phyloP scores from a whole-genome alignment of 2,888 invertebrate species.

The Chrysolina americana region DNA sequence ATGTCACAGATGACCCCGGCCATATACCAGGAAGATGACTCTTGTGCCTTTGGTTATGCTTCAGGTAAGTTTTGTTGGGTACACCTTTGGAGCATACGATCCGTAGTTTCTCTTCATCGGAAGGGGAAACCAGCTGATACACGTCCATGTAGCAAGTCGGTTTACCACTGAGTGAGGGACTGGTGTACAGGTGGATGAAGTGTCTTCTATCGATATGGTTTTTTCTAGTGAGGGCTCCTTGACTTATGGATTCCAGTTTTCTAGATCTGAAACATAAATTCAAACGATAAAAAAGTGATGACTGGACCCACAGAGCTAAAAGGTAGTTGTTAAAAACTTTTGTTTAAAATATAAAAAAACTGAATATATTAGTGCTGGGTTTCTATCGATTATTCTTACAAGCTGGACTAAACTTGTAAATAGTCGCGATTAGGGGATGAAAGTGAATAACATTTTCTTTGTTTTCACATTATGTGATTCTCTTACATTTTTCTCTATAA shows the following conservation, averaged over 20 bases:
- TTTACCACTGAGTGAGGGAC: constrained; percentile 46
- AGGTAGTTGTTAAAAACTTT: too few species aligned
- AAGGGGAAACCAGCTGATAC: constrained; percentile 52
- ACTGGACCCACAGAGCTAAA: too few species aligned
- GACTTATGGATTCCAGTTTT: not conserved
- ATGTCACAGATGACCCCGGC: constrained; percentile 41
- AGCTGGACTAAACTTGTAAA: too few species aligned
- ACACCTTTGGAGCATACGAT: constrained; percentile 50
- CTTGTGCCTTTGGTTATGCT: constrained; percentile 35
- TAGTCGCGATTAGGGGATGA: too few species aligned
- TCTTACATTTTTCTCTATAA: too few species aligned
- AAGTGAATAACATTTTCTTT: too few species aligned
- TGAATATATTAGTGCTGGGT: too few species aligned
- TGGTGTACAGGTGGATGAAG: constrained; percentile 56
- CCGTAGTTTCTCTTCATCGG: constrained; percentile 52
- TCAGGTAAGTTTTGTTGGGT: constrained; percentile 45
- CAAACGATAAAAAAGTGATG: too few species aligned
- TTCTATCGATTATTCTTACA: too few species aligned
- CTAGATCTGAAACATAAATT: constrained; percentile 22
- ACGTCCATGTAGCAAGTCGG: constrained; percentile 58
- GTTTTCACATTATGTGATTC: too few species aligned
- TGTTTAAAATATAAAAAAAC: too few species aligned
- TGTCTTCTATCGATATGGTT: constrained; percentile 49
- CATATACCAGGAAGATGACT: constrained; percentile 30
- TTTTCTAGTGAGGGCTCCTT: not conserved